Percentiles rank a stretch among this genome's conserved stretches.
phyloP scores from a whole-genome alignment of 2,888 invertebrate species.

The Muscina levida region DNA sequence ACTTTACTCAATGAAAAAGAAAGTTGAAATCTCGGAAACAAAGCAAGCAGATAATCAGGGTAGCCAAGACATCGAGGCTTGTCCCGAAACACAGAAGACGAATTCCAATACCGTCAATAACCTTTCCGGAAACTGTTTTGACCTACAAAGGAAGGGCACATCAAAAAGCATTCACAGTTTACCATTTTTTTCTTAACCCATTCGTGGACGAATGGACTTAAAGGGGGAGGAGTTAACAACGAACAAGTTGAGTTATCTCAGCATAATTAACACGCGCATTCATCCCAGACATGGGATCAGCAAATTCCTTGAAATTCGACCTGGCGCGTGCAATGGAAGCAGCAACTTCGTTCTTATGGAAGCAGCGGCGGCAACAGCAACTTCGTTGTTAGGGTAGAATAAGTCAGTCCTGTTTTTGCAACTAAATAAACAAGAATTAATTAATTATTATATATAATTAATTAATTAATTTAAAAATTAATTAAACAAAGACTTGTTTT shows the following conservation, averaged over 20 bases:
- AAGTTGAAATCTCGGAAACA: not conserved
- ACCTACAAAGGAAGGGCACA: not conserved
- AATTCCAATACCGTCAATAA: not conserved
- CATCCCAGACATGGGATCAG: not conserved
- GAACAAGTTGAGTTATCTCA: too few relatives aligned
- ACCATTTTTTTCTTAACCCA: not conserved
- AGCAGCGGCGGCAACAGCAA: too few relatives aligned
- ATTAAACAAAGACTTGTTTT: too few relatives aligned
- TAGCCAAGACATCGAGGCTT: not conserved
- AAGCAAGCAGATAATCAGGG: not conserved
- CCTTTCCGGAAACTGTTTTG: too few relatives aligned
- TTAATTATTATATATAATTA: too few relatives aligned
- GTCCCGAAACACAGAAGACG: not conserved
- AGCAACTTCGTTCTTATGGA: too few relatives aligned
- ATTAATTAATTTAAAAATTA: too few relatives aligned
- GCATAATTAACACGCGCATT: not conserved
- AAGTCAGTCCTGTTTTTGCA: too few relatives aligned
- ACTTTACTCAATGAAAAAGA: not conserved
- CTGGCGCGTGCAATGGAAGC: too few relatives aligned
- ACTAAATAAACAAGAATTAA: too few relatives aligned
- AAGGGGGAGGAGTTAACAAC: slow-evolving; percentile 16
- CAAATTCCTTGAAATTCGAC: too few relatives aligned
- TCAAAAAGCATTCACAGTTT: not conserved
- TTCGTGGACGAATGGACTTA: not conserved
- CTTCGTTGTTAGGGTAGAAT: too few relatives aligned